Conservation (phyloP, 2,888 invertebrate genomes). For the Parnassius orleans region DNA sequence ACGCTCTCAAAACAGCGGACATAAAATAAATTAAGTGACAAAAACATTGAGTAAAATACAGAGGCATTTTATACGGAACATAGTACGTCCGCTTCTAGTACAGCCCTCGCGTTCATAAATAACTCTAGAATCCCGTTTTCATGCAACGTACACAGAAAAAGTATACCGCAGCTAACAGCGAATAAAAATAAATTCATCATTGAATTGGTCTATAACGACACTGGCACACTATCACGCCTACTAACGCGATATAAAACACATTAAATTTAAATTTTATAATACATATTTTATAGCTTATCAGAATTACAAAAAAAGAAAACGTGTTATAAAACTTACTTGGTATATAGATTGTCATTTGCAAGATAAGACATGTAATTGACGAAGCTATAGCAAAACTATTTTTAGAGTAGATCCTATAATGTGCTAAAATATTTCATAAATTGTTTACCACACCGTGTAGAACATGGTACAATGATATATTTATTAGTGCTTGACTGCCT, state of each 20-base stretch:
- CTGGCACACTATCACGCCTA: slow-evolving; percentile 18
- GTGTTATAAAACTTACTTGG: too few relatives aligned
- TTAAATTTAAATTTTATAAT: slow-evolving; percentile 3
- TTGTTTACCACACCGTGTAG: too few relatives aligned
- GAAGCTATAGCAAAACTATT: too few relatives aligned
- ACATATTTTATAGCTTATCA: neutral
- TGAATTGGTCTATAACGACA: slow-evolving; percentile 12
- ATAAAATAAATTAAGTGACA: slow-evolving; percentile 35
- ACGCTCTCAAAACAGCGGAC: slow-evolving; percentile 11
- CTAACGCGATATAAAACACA: slow-evolving; percentile 7
- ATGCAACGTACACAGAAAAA: slow-evolving; percentile 16
- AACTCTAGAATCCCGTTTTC: slow-evolving; percentile 29
- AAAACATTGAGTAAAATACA: slow-evolving; percentile 47
- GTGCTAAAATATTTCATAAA: too few relatives aligned
- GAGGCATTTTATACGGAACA: slow-evolving; percentile 50
- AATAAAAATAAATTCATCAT: slow-evolving; percentile 20
- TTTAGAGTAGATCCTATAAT: too few relatives aligned
- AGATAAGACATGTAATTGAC: too few relatives aligned
- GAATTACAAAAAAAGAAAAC: too few relatives aligned
- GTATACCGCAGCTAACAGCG: slow-evolving; percentile 9
- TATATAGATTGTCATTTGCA: too few relatives aligned
- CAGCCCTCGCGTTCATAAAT: slow-evolving; percentile 41
- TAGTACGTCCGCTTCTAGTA: slow-evolving; percentile 40
- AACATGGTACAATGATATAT: too few relatives aligned
- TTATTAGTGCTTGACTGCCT: too few relatives aligned